These are phyloP conservation scores for Tineola bisselliella DNA, from an alignment of 2,888 invertebrate species.

Conservation along the genomic window DNA sequence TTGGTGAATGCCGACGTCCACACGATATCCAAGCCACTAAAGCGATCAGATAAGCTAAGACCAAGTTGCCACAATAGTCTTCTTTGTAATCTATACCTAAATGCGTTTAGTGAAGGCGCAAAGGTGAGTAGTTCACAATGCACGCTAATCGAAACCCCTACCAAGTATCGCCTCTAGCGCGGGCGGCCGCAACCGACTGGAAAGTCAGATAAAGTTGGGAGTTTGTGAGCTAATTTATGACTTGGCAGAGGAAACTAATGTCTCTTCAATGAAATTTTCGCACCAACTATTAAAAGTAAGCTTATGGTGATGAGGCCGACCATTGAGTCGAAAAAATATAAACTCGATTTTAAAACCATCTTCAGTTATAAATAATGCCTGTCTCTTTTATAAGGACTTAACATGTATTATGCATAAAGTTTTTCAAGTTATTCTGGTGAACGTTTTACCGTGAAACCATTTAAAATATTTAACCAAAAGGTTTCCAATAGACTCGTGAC, in stretches of 20 bases:
- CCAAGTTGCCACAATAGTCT: conserved; percentile 1
- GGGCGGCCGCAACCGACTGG: conserved; percentile 26
- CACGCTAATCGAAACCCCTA: conserved; percentile 29
- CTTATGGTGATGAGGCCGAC: background rate
- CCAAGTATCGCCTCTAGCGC: conserved; percentile 20
- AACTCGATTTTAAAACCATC: too few species aligned
- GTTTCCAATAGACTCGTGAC: too few species aligned
- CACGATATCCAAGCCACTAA: background rate
- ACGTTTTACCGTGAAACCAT: too few species aligned
- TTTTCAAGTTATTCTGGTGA: too few species aligned
- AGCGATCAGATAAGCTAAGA: conserved; percentile 7
- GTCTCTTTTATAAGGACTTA: too few species aligned
- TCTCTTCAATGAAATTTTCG: conserved; percentile 9
- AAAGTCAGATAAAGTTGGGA: conserved; percentile 42
- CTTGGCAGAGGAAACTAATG: conserved; percentile 9
- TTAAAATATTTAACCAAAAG: too few species aligned
- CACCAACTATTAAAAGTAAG: background rate
- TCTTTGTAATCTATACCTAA: conserved; percentile 13
- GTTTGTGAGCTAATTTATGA: conserved; percentile 34
- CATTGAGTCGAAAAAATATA: too few species aligned
- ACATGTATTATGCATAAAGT: too few species aligned
- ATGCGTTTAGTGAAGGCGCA: conserved; percentile 5
- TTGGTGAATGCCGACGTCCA: background rate
- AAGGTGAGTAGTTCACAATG: conserved; percentile 19
- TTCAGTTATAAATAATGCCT: too few species aligned